Conservation (phyloP, 2,797 vertebrate genomes). For the Acanthiza pusilla region DNA sequence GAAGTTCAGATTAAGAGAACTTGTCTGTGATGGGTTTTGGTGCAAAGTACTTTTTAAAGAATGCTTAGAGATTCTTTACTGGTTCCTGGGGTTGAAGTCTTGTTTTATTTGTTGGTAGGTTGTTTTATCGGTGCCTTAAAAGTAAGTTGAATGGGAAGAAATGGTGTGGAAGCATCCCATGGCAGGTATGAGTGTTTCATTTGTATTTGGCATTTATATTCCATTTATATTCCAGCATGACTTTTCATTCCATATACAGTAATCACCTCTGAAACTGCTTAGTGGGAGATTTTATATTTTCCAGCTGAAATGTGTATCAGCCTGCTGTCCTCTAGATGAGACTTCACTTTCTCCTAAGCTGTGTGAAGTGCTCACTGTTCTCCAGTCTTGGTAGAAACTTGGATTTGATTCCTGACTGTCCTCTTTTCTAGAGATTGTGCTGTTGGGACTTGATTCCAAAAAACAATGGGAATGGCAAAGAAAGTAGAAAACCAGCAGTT, state of each 20-base stretch:
- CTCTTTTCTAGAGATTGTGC: background rate
- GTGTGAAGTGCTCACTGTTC: background rate
- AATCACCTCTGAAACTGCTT: background rate
- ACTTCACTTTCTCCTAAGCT: background rate
- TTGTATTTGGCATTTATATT: background rate
- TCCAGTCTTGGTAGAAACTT: background rate
- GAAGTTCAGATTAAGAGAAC: background rate
- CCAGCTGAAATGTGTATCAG: background rate
- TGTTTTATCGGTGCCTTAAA: conserved; percentile 85
- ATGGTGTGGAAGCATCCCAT: conserved; percentile 90
- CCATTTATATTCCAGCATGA: accelerated
- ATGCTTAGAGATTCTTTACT: background rate
- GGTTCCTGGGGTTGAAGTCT: background rate
- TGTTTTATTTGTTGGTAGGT: conserved; percentile 70
- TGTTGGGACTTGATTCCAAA: background rate
- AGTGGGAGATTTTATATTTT: background rate
- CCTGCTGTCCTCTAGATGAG: background rate
- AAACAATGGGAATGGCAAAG: background rate
- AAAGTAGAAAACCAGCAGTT: background rate
- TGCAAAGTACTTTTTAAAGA: background rate
- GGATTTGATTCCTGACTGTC: background rate
- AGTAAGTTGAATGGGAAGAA: conserved; percentile 80
- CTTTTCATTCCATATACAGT: background rate
- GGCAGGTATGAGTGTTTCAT: conserved; percentile 77
- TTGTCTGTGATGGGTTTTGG: background rate